These are phyloP conservation scores for Eustalomyia histrio DNA, from an alignment of 2,888 invertebrate genomes.

Conservation along the genomic window DNA sequence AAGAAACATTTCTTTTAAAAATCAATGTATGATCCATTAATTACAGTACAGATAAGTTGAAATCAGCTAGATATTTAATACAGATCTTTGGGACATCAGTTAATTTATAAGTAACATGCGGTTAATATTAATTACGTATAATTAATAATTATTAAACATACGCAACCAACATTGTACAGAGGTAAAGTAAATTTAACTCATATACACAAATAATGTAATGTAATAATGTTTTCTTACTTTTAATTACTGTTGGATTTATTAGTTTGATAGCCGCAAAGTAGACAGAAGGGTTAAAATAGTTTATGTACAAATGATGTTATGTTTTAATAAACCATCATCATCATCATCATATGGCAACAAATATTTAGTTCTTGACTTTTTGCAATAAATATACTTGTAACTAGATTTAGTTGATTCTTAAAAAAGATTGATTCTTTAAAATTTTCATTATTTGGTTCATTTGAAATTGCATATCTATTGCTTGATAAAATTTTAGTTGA, in stretches of 20 bases:
- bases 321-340: conserved; percentile 4
- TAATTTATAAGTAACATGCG: too few relatives aligned
- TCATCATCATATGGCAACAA: conserved; percentile 7
- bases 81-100: too few relatives aligned
- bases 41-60: too few relatives aligned
- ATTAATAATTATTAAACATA: neutral
- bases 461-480: neutral
- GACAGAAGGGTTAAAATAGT: neutral
- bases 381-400: neutral
- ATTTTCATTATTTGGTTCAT: conserved; percentile 2
- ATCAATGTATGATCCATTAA: too few relatives aligned
- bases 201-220: too few relatives aligned
- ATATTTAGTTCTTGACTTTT: neutral
- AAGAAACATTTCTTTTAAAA: too few relatives aligned
- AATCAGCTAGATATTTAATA: too few relatives aligned
- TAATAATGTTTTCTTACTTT: neutral
- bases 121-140: too few relatives aligned
- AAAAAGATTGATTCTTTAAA: conserved; percentile 24
- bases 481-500: neutral
- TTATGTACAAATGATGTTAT: neutral
- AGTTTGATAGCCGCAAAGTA: neutral
- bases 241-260: neutral
- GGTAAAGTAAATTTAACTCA: neutral
- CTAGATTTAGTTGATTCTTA: neutral
- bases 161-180: neutral